Conservation (phyloP, 2,888 invertebrate genomes). For the Cantharis nigra region DNA sequence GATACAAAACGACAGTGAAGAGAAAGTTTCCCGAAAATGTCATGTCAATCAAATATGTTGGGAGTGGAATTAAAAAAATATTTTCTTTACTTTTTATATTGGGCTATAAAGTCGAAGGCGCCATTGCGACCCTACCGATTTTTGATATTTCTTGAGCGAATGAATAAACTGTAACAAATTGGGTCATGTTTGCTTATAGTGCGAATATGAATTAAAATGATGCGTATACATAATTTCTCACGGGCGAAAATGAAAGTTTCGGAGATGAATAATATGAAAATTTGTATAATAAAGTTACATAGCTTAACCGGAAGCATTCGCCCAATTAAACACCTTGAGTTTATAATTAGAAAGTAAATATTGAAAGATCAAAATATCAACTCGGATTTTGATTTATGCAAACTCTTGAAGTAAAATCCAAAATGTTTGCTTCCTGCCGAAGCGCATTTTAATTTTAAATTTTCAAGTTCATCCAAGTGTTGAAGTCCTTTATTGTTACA, state of each 20-base stretch:
- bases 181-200: not conserved
- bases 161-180: not conserved
- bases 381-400: not conserved
- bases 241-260: not conserved
- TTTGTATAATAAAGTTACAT: not conserved
- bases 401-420: not conserved
- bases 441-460: not conserved
- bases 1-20: not conserved
- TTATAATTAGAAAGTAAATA: not conserved
- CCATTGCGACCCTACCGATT: not conserved
- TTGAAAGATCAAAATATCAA: not conserved
- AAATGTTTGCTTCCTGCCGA: not conserved
- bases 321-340: not conserved
- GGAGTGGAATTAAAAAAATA: not conserved
- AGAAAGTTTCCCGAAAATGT: not conserved
- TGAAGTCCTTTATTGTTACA: not conserved
- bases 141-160: not conserved
- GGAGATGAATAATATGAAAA: not conserved
- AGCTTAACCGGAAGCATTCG: not conserved
- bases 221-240: not conserved
- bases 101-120: not conserved
- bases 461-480: not conserved
- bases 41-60: not conserved
- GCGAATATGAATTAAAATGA: not conserved
- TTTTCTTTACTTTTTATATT: not conserved